phyloP scores from a whole-genome alignment of 2,888 invertebrate genomes.

The Ennomos fuscantarius region DNA sequence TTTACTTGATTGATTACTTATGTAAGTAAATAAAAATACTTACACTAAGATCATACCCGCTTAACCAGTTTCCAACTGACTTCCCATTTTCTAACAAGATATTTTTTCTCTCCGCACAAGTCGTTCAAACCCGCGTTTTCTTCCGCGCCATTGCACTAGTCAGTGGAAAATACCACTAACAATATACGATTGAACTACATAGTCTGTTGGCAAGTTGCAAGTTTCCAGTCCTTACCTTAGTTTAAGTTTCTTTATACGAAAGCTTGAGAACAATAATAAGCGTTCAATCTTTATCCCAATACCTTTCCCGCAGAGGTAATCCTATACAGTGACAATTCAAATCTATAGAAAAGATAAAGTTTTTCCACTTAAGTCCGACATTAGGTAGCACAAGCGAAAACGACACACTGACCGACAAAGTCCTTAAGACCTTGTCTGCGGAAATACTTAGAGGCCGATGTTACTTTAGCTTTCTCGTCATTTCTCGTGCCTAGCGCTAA shows the following conservation, averaged over 20 bases:
- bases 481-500: constrained; percentile 39
- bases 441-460: constrained; percentile 57
- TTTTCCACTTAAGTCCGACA: constrained; percentile 43
- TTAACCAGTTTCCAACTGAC: constrained; percentile 69
- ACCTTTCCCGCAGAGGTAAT: constrained; percentile 63
- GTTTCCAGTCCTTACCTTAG: constrained; percentile 13
- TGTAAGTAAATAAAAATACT: constrained; percentile 57
- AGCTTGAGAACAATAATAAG: constrained; percentile 53
- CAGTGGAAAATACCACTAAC: constrained; percentile 61
- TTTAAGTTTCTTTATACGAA: constrained; percentile 31
- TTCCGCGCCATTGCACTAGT: constrained; percentile 51
- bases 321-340: constrained; percentile 35
- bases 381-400: constrained; percentile 47
- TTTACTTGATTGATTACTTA: constrained; percentile 32
- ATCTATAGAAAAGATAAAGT: constrained; percentile 57
- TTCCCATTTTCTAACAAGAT: constrained; percentile 84
- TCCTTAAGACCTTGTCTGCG: constrained; percentile 58
- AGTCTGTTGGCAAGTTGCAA: constrained; percentile 14
- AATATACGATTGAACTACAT: constrained; percentile 9
- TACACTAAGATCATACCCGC: constrained; percentile 58
- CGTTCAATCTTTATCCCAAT: constrained; percentile 49
- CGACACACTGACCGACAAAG: constrained; percentile 72
- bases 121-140: constrained; percentile 52
- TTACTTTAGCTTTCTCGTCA: constrained; percentile 58
- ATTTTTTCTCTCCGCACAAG: constrained; percentile 64